These are phyloP conservation scores for Leptopilina drosophilae DNA, from an alignment of 2,888 invertebrate genomes.

Conservation along the genomic window DNA sequence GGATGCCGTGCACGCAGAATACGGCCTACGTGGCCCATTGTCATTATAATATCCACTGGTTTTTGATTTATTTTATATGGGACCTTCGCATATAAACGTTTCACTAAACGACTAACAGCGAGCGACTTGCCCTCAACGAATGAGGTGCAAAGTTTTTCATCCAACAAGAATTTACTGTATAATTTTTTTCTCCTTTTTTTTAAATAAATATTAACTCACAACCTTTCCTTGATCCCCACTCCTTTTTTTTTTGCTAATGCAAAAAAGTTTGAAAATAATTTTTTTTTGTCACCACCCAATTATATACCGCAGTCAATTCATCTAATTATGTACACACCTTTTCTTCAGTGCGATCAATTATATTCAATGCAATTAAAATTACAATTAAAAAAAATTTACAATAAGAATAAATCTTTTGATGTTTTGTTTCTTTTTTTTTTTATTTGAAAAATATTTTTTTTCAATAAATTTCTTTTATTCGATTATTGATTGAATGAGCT, in stretches of 20 bases:
- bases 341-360: background rate
- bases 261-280: background rate
- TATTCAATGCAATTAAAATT: background rate
- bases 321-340: background rate
- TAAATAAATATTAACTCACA: slow-evolving; percentile 8
- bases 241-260: background rate
- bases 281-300: background rate
- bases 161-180: slow-evolving; percentile 7
- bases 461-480: too few relatives aligned
- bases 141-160: slow-evolving; percentile 30
- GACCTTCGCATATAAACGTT: slow-evolving; percentile 63
- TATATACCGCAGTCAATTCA: slow-evolving; percentile 4
- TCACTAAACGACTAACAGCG: slow-evolving; percentile 53
- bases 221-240: background rate
- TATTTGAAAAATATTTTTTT: too few relatives aligned
- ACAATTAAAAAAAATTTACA: too few relatives aligned
- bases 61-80: slow-evolving; percentile 71
- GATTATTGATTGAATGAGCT: too few relatives aligned
- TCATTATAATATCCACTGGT: slow-evolving; percentile 69
- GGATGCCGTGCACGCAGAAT: slow-evolving; percentile 59
- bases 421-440: too few relatives aligned
- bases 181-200: too few relatives aligned
- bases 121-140: slow-evolving; percentile 44
- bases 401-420: background rate
- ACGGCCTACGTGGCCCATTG: slow-evolving; percentile 64